Conservation (phyloP, 2,797 vertebrate species). For the Aselliscus stoliczkanus region DNA sequence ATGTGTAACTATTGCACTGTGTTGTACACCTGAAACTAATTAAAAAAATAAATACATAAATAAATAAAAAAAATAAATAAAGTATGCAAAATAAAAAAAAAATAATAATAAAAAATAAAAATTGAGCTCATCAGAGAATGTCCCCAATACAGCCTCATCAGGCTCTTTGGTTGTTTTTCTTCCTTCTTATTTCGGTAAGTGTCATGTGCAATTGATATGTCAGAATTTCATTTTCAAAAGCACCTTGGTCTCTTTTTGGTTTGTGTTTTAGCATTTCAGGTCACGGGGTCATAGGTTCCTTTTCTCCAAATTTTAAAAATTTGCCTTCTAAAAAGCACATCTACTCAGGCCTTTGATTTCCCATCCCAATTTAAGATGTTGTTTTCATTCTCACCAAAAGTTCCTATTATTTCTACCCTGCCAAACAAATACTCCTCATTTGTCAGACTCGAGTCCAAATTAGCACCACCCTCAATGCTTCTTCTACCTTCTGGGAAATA, state of each 20-base stretch:
- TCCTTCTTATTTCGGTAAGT: background rate
- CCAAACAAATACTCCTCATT: background rate
- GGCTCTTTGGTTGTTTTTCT: background rate
- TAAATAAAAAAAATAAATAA: too few species aligned
- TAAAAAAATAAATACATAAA: too few species aligned
- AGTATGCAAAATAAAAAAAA: too few species aligned
- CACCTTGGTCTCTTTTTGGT: background rate
- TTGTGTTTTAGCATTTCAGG: background rate
- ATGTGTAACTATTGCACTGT: too few species aligned
- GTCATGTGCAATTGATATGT: accelerated
- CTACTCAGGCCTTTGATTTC: background rate
- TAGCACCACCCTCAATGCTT: background rate
- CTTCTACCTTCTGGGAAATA: background rate
- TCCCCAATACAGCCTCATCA: background rate
- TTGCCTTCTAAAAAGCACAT: background rate
- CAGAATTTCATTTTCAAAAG: background rate
- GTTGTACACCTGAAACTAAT: too few species aligned
- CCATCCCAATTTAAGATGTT: background rate
- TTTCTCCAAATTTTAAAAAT: background rate
- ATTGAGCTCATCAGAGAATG: background rate
- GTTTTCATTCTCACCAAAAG: background rate
- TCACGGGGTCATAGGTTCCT: background rate
- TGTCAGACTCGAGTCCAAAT: background rate
- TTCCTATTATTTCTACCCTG: background rate
- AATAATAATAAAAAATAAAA: too few species aligned